Evolutionary conservation across 2,797 vertebrate species (phyloP).

Genomic region (Alcedo quadribrachys): DNA sequence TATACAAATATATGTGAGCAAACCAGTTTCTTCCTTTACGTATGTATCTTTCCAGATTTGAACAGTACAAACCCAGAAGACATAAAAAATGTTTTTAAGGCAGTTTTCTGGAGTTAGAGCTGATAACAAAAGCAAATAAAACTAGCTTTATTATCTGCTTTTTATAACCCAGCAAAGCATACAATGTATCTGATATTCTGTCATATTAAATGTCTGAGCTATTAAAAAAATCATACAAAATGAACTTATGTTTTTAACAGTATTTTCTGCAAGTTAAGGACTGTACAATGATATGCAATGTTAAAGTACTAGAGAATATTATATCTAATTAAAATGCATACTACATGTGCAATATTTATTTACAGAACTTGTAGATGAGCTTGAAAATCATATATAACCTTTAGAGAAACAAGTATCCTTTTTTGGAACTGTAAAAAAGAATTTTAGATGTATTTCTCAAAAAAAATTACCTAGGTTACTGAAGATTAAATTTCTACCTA

Average conservation of each 20-base stretch:
- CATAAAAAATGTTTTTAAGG: neutral
- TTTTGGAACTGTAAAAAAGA: neutral
- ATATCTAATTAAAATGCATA: neutral
- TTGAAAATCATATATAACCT: neutral
- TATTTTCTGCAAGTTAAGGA: neutral
- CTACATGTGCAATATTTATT: neutral
- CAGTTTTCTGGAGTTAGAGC: neutral
- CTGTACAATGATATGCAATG: neutral
- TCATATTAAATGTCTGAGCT: neutral
- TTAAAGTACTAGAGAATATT: neutral
- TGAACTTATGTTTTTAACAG: neutral
- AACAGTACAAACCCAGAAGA: neutral
- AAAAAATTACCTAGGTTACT: neutral
- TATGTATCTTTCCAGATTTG: neutral
- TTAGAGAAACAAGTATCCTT: neutral
- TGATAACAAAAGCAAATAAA: neutral
- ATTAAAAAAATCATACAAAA: neutral
- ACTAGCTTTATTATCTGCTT: neutral
- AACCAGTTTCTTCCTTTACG: neutral
- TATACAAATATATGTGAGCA: neutral
- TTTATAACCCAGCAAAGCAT: neutral
- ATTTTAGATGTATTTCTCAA: neutral
- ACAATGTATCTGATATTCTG: neutral
- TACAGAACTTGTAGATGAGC: neutral
- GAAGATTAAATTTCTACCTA: neutral